Conservation (phyloP, 2,888 invertebrate species). For the Fragum sueziense region DNA sequence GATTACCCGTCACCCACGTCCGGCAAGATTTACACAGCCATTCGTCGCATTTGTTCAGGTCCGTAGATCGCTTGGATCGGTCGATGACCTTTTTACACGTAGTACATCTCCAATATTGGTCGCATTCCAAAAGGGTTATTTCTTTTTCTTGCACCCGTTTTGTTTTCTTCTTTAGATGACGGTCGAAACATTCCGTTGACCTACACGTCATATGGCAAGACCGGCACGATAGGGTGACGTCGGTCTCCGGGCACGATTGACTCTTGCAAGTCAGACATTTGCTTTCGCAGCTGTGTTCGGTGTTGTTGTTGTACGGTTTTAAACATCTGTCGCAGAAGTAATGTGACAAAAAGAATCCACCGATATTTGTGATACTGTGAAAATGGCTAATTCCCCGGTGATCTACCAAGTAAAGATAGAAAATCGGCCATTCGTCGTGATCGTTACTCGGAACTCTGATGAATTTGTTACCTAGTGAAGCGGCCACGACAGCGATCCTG, state of each 20-base stretch:
- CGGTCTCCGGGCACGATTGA: neutral
- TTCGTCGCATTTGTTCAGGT: neutral
- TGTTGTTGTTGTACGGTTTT: neutral
- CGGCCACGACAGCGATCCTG: conserved; percentile 27
- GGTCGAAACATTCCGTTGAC: too few relatives aligned
- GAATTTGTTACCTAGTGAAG: conserved; percentile 29
- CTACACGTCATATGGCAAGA: too few relatives aligned
- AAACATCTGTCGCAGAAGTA: conserved; percentile 36
- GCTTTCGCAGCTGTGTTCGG: too few relatives aligned
- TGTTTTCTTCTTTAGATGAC: too few relatives aligned
- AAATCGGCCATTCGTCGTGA: neutral
- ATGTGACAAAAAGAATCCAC: neutral
- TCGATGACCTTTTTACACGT: conserved; percentile 22
- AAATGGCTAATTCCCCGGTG: conserved; percentile 27
- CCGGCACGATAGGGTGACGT: too few relatives aligned
- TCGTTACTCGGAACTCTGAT: conserved; percentile 21
- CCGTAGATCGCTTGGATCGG: neutral
- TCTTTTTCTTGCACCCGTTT: neutral
- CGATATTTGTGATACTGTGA: conserved; percentile 23
- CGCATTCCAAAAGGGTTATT: neutral
- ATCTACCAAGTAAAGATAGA: conserved; percentile 26
- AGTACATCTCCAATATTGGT: conserved; percentile 10
- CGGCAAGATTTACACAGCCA: conserved; percentile 7
- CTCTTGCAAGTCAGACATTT: too few relatives aligned
- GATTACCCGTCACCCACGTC: neutral